These are phyloP conservation scores for Acanthurus tractus DNA, from an alignment of 2,797 vertebrate genomes.

Conservation along the genomic window DNA sequence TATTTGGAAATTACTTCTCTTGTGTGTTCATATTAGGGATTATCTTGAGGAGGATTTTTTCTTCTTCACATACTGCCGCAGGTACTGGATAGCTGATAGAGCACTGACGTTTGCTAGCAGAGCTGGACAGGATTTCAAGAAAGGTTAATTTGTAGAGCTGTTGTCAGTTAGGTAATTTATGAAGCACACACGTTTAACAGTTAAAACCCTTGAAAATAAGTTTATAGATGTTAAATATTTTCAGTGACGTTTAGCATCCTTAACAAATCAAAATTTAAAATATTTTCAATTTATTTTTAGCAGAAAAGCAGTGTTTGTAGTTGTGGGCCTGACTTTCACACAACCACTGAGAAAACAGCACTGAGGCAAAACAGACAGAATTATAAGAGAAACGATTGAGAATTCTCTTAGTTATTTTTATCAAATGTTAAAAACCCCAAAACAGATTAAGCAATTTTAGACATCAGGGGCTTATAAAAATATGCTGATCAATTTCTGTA, in stretches of 20 bases:
- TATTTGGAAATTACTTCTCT: constrained; percentile 55
- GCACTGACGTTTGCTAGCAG: constrained; percentile 95
- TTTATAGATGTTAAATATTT: background rate
- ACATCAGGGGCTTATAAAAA: too few species aligned
- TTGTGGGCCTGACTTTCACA: too few species aligned
- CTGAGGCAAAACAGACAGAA: too few species aligned
- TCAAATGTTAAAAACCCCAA: too few species aligned
- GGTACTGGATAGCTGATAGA: constrained; percentile 94
- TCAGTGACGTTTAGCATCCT: background rate
- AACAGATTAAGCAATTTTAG: too few species aligned
- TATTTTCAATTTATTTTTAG: too few species aligned
- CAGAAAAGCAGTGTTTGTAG: too few species aligned
- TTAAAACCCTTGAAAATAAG: background rate
- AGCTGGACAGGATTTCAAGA: constrained; percentile 83
- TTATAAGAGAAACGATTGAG: too few species aligned
- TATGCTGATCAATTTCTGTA: too few species aligned
- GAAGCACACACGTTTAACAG: background rate
- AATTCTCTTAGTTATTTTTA: too few species aligned
- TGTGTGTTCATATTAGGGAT: constrained; percentile 52
- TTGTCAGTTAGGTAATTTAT: background rate
- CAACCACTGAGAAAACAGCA: too few species aligned
- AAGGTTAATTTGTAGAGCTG: constrained; percentile 24
- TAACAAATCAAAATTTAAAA: background rate
- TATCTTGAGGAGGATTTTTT: constrained; percentile 60
- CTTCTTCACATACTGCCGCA: constrained; percentile 87